A percentile compares a stretch with the other conserved stretches of the same genome.
These are phyloP conservation scores for Calyptommatus sinebrachiatus DNA, from an alignment of 2,113 vertebrate species.

Conservation along the genomic window DNA sequence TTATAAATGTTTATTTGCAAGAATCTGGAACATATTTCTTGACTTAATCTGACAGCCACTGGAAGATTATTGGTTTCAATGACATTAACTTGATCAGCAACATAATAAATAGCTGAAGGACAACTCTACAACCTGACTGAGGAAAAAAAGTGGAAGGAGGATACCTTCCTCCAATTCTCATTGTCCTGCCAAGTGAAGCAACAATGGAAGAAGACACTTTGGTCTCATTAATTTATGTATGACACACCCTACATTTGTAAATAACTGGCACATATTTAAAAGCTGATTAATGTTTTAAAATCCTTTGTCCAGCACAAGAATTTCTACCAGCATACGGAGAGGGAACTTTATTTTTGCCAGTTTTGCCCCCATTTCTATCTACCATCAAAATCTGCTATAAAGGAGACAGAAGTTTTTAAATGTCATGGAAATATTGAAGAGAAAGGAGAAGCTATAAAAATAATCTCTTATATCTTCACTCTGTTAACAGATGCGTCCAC, in stretches of 20 bases:
- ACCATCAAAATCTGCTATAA: background rate
- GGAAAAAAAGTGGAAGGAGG: too few relatives aligned
- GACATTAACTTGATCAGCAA: background rate
- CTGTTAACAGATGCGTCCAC: background rate
- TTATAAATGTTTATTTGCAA: background rate
- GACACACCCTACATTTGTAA: background rate
- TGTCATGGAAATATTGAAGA: background rate
- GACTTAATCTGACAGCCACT: background rate
- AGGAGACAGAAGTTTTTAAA: background rate
- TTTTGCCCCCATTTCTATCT: background rate
- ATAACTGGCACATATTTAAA: background rate
- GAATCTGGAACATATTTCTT: background rate
- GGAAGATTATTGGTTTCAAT: background rate
- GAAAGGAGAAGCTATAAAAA: background rate
- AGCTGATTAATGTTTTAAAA: background rate
- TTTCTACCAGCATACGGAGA: background rate
- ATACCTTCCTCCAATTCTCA: background rate
- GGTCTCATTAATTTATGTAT: background rate
- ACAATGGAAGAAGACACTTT: background rate
- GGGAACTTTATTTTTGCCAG: background rate
- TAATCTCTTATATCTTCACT: background rate
- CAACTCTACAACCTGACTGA: background rate
- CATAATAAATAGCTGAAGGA: background rate
- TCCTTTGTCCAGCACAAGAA: background rate
- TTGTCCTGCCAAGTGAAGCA: background rate